A percentile compares a stretch with the other conserved stretches of the same genome.
These are phyloP conservation scores for Ceyx cyanopectus DNA, from an alignment of 2,113 vertebrate species.

Conservation along the genomic window DNA sequence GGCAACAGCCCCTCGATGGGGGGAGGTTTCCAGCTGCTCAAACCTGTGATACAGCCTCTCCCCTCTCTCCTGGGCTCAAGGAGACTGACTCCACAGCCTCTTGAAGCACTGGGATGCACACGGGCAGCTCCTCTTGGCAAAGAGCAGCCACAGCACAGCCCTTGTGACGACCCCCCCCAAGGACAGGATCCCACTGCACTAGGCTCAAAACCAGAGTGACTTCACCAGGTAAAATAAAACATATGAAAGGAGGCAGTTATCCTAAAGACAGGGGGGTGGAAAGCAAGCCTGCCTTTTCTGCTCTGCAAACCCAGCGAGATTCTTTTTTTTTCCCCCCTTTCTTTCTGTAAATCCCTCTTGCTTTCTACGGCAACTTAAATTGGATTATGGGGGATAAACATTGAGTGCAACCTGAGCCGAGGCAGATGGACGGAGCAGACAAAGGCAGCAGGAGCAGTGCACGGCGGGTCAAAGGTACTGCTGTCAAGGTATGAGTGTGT, in stretches of 20 bases:
- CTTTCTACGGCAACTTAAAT: slow-evolving; percentile 65
- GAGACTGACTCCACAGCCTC: not conserved
- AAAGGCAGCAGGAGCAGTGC: slow-evolving; percentile 23
- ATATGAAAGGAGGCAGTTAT: not conserved
- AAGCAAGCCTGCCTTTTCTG: not conserved
- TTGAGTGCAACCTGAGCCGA: slow-evolving; percentile 68
- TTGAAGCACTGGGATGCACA: accelerated
- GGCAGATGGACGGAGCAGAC: slow-evolving; percentile 63
- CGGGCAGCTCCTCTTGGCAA: not conserved
- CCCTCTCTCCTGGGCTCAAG: not conserved
- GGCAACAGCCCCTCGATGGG: not conserved
- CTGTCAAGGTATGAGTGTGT: slow-evolving; percentile 28
- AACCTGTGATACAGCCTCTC: not conserved
- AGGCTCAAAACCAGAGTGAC: not conserved
- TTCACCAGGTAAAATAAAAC: not conserved
- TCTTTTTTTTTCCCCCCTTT: slow-evolving; percentile 11
- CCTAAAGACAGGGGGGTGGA: not conserved
- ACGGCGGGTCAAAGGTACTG: slow-evolving; percentile 57
- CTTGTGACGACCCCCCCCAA: not conserved
- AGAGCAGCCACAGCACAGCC: not conserved
- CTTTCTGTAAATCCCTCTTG: slow-evolving; percentile 43
- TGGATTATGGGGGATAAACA: slow-evolving; percentile 69
- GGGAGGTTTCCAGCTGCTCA: not conserved
- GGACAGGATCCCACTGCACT: not conserved
- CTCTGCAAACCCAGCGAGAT: slow-evolving; percentile 19